These are phyloP conservation scores for Nettapus auritus DNA, from an alignment of 2,113 vertebrate species.

Conservation along the genomic window DNA sequence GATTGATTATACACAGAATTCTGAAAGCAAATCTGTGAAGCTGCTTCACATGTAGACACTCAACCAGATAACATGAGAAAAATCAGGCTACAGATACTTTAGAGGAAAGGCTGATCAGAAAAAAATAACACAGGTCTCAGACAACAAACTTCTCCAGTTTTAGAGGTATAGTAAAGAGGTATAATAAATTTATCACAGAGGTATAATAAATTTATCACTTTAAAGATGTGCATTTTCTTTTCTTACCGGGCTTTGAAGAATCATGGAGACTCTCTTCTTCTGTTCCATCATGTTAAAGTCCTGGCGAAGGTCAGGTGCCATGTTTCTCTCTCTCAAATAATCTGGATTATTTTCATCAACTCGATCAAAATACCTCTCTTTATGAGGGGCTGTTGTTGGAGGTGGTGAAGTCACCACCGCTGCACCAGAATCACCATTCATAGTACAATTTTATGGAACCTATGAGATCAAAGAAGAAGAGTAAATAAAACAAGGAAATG, in stretches of 20 bases:
- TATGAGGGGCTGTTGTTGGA: slow-evolving; percentile 93
- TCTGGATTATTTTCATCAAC: slow-evolving; percentile 96
- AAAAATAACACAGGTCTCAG: background rate
- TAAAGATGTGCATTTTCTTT: background rate
- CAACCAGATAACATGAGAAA: background rate
- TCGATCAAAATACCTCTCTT: slow-evolving; percentile 97
- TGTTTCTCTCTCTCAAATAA: slow-evolving; percentile 96
- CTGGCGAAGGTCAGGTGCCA: slow-evolving; percentile 97
- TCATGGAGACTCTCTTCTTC: slow-evolving; percentile 99
- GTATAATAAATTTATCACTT: background rate
- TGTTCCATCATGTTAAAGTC: slow-evolving; percentile 99
- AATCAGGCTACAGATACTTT: background rate
- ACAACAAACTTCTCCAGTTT: background rate
- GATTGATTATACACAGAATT: background rate
- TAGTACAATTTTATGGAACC: slow-evolving; percentile 75
- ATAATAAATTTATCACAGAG: background rate
- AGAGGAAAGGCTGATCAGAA: background rate
- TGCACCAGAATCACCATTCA: slow-evolving; percentile 94
- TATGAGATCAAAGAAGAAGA: background rate
- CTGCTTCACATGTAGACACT: background rate
- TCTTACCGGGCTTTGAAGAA: slow-evolving; percentile 96
- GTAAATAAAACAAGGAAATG: background rate
- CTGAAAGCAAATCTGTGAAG: background rate
- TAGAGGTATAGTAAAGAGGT: background rate
- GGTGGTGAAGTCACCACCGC: slow-evolving; percentile 98